phyloP scores from a whole-genome alignment of 2,113 vertebrate species.

The Tinamus guttatus region DNA sequence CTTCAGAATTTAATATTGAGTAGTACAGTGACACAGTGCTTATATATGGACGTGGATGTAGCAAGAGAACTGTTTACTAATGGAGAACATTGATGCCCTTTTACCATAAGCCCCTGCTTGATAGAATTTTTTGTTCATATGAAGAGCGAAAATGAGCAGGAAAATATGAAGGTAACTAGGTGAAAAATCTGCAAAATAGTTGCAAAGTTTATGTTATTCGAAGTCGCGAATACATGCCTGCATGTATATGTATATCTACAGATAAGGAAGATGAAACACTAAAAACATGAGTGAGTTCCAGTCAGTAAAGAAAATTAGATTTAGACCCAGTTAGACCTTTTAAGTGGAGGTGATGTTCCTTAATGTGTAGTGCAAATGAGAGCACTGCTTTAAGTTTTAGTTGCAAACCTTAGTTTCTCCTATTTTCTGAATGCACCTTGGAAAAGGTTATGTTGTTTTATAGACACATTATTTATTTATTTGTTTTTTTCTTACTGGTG shows the following conservation, averaged over 20 bases:
- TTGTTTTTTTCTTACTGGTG: not conserved
- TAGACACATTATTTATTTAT: not conserved
- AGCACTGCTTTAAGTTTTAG: not conserved
- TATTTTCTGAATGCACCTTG: not conserved
- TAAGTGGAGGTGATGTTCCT: not conserved
- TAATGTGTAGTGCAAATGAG: not conserved
- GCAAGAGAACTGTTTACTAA: not conserved
- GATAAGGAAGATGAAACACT: not conserved
- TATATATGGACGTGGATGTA: not conserved
- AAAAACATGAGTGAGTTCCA: not conserved
- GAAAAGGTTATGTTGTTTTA: not conserved
- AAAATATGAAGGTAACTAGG: not conserved
- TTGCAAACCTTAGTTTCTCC: not conserved
- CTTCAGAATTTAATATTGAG: not conserved
- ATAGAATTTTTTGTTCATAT: not conserved
- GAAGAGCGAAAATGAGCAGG: not conserved
- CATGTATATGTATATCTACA: not conserved
- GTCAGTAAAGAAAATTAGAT: not conserved
- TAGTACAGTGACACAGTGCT: not conserved
- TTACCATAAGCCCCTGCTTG: not conserved
- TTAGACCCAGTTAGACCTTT: accelerated
- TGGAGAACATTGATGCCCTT: not conserved
- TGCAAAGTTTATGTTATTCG: not conserved
- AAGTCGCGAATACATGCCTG: not conserved
- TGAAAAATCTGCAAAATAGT: not conserved